Evolutionary conservation across 1,140 invertebrate species (phyloP).

Genomic region (Brachionus calyciflorus): DNA sequence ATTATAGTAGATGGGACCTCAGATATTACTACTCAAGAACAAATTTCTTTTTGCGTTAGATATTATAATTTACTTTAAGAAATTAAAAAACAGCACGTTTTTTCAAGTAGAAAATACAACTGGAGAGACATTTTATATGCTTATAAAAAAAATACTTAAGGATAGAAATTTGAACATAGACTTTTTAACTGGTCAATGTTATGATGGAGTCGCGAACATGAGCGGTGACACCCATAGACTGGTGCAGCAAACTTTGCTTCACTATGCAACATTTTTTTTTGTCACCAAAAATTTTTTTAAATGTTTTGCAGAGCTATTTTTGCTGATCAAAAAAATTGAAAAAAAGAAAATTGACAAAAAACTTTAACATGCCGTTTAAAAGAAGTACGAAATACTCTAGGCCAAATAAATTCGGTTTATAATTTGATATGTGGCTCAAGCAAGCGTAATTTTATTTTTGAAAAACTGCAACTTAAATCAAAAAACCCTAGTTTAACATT

Average conservation of each 20-base stretch:
- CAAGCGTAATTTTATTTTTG: constrained; percentile 32
- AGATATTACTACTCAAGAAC: neutral
- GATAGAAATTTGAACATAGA: neutral
- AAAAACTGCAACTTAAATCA: constrained; percentile 7
- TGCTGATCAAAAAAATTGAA: too few relatives aligned
- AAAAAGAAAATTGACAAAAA: too few relatives aligned
- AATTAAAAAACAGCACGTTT: constrained; percentile 15
- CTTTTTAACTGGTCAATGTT: constrained; percentile 12
- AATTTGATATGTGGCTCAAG: constrained; percentile 28
- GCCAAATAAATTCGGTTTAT: constrained; percentile 13
- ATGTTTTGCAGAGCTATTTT: too few relatives aligned
- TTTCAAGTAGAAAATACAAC: neutral
- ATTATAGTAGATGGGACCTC: constrained; percentile 10
- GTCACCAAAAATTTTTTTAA: too few relatives aligned
- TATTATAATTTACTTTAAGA: neutral
- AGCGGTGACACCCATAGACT: too few relatives aligned
- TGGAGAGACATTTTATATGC: neutral
- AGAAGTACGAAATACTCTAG: constrained; percentile 21
- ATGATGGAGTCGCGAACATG: constrained; percentile 18
- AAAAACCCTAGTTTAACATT: neutral
- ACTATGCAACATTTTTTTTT: too few relatives aligned
- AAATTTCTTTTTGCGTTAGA: constrained; percentile 25
- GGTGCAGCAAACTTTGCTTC: too few relatives aligned
- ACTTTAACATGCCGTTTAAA: too few relatives aligned
- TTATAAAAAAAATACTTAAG: neutral